phyloP scores from a whole-genome alignment of 2,888 invertebrate species.

The Pterostichus madidus region DNA sequence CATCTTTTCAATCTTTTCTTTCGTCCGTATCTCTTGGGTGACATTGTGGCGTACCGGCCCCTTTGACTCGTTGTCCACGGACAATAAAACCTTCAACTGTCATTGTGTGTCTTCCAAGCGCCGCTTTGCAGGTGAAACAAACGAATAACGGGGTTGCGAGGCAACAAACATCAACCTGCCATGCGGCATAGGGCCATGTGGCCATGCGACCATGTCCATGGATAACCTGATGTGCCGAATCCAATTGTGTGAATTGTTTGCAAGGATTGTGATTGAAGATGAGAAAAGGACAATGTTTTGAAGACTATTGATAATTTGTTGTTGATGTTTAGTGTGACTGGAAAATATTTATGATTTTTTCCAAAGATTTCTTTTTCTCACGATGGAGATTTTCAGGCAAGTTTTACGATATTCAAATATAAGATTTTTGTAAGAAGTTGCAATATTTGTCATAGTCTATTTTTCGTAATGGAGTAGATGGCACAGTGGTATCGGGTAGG shows the following conservation, averaged over 20 bases:
- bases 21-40: constrained; percentile 14
- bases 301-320: not conserved
- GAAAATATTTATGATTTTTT: too few relatives aligned
- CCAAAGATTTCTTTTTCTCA: too few relatives aligned
- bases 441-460: too few relatives aligned
- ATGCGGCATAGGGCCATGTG: not conserved
- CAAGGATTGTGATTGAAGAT: not conserved
- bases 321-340: not conserved
- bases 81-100: constrained; percentile 58
- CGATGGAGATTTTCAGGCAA: too few relatives aligned
- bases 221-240: constrained; percentile 21
- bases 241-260: constrained; percentile 13
- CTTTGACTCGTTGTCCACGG: constrained; percentile 38
- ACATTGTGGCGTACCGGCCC: constrained; percentile 36
- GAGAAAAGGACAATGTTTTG: not conserved
- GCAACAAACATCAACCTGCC: constrained; percentile 28
- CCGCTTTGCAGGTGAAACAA: constrained; percentile 53
- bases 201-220: constrained; percentile 10
- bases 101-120: constrained; percentile 36
- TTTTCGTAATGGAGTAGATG: too few relatives aligned
- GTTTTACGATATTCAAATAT: too few relatives aligned
- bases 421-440: too few relatives aligned
- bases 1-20: not conserved
- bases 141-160: constrained; percentile 47
- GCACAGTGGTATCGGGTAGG: too few relatives aligned